Conservation (phyloP, 2,113 vertebrate species). For the Reinhardtius hippoglossoides region DNA sequence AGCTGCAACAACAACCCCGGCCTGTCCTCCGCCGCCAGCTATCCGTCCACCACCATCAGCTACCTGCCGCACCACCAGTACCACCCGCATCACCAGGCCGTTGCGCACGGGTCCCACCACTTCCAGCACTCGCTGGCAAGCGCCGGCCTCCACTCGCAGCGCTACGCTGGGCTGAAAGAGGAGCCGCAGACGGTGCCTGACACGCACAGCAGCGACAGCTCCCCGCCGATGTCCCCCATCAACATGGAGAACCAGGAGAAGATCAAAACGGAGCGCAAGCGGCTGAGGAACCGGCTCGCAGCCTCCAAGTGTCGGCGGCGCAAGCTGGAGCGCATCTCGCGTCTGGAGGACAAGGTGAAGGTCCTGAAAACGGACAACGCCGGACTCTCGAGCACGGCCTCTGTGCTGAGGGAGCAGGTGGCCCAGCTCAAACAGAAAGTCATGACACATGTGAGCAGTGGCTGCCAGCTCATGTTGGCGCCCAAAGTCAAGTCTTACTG, state of each 20-base stretch:
- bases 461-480: slow-evolving; percentile 91
- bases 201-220: slow-evolving; percentile 85
- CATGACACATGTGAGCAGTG: slow-evolving; percentile 92
- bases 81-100: slow-evolving; percentile 83
- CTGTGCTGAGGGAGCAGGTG: slow-evolving; percentile 90
- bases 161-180: slow-evolving; percentile 85
- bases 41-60: slow-evolving; percentile 83
- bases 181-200: slow-evolving; percentile 93
- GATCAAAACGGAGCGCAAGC: slow-evolving; percentile 92
- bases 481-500: slow-evolving; percentile 88
- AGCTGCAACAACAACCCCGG: slow-evolving; percentile 82
- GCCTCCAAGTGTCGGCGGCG: slow-evolving; percentile 93
- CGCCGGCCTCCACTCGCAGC: slow-evolving; percentile 73
- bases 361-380: slow-evolving; percentile 91
- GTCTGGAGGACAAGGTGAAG: slow-evolving; percentile 94
- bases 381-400: slow-evolving; percentile 89
- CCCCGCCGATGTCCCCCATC: slow-evolving; percentile 90
- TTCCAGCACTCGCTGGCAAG: slow-evolving; percentile 79
- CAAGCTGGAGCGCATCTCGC: slow-evolving; percentile 93
- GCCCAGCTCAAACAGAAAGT: slow-evolving; percentile 94
- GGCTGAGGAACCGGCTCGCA: slow-evolving; percentile 90
- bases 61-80: slow-evolving; percentile 85
- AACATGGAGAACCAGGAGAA: slow-evolving; percentile 93
- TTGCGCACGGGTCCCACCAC: slow-evolving; percentile 78
- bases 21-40: slow-evolving; percentile 78